phyloP scores from a whole-genome alignment of 1,140 invertebrate genomes.

The Nomia melanderi region DNA sequence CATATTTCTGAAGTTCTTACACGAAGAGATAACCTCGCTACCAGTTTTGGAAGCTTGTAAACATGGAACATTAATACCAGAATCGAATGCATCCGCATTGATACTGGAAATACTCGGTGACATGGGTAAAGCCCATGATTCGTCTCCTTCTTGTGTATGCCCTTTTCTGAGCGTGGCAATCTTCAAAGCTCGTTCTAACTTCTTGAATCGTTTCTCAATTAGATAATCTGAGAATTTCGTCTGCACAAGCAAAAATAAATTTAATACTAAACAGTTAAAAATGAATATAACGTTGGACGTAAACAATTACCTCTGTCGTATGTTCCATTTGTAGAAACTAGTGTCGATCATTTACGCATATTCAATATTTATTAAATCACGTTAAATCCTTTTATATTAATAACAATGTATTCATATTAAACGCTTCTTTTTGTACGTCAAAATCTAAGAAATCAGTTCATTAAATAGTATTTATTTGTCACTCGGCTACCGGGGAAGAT shows the following conservation, averaged over 20 bases:
- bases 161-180: slow-evolving; percentile 37
- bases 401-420: not conserved
- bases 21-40: slow-evolving; percentile 68
- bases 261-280: not conserved
- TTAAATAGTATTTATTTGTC: not conserved
- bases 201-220: slow-evolving; percentile 63
- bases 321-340: not conserved
- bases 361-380: not conserved
- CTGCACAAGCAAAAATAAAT: slow-evolving; percentile 41
- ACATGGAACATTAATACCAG: slow-evolving; percentile 7
- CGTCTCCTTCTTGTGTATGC: not conserved
- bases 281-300: not conserved
- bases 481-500: too few relatives aligned
- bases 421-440: not conserved
- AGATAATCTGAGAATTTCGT: slow-evolving; percentile 56
- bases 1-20: slow-evolving; percentile 62
- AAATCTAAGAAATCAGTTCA: not conserved
- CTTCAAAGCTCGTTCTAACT: slow-evolving; percentile 57
- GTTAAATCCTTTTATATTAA: not conserved
- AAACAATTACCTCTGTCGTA: slow-evolving; percentile 8
- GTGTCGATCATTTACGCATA: not conserved
- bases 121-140: not conserved
- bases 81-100: slow-evolving; percentile 51
- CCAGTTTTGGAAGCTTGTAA: slow-evolving; percentile 37
- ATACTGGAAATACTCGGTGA: slow-evolving; percentile 65